Evolutionary conservation across 2,797 vertebrate genomes (phyloP).

Genomic region (Neostethus bicornis): DNA sequence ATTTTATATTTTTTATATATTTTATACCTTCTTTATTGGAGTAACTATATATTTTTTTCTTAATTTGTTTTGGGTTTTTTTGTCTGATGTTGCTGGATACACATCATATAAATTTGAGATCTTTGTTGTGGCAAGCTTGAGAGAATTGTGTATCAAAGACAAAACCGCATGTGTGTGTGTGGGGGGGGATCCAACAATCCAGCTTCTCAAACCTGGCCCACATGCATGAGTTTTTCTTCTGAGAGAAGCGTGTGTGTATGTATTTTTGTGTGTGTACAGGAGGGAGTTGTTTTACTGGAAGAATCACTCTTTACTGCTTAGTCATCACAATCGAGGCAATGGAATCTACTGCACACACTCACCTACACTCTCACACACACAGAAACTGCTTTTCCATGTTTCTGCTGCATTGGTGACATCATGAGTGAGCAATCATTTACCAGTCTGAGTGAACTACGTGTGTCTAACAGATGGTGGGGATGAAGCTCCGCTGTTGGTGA

Average conservation of each 20-base stretch:
- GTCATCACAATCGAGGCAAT: not conserved
- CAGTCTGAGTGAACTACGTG: too few relatives aligned
- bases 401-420: constrained; percentile 2
- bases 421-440: not conserved
- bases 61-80: too few relatives aligned
- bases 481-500: too few relatives aligned
- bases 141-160: not conserved
- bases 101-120: too few relatives aligned
- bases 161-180: not conserved
- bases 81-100: too few relatives aligned
- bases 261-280: not conserved
- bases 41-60: too few relatives aligned
- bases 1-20: too few relatives aligned
- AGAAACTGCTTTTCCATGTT: too few relatives aligned
- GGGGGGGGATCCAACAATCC: not conserved
- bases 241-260: not conserved
- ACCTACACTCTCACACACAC: too few relatives aligned
- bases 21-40: too few relatives aligned
- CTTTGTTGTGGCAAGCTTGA: too few relatives aligned
- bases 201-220: not conserved
- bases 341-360: not conserved
- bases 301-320: not conserved
- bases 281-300: not conserved
- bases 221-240: not conserved
- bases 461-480: too few relatives aligned